phyloP scores from a whole-genome alignment of 2,113 vertebrate genomes.

The Sapayoa aenigma region DNA sequence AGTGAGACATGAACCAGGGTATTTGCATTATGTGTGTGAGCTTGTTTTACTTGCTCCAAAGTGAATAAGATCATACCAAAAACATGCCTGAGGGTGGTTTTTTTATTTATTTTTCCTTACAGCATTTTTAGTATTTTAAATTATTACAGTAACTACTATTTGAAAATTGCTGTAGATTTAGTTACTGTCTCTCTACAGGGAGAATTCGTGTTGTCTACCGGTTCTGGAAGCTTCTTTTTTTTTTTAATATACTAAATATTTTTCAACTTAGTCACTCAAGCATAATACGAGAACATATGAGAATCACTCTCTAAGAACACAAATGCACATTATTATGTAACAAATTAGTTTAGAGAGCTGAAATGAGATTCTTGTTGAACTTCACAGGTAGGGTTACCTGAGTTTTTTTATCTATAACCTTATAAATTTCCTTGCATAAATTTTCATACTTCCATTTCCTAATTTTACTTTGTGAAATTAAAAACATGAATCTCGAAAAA shows the following conservation, averaged over 20 bases:
- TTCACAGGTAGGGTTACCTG: not conserved
- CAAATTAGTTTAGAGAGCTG: constrained; percentile 12
- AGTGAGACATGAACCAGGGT: not conserved
- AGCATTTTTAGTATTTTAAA: constrained; percentile 4
- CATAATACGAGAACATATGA: constrained; percentile 12
- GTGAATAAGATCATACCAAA: constrained; percentile 1
- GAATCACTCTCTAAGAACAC: not conserved
- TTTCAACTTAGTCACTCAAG: constrained; percentile 36
- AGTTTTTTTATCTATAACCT: constrained; percentile 8
- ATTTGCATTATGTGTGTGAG: not conserved
- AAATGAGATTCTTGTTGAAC: not conserved
- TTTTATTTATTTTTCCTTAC: constrained; percentile 11
- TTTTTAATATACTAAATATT: constrained; percentile 29
- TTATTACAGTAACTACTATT: constrained; percentile 6
- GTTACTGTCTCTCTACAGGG: not conserved
- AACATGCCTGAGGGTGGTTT: constrained; percentile 17
- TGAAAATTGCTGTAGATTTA: constrained; percentile 8
- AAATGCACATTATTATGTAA: constrained; percentile 1
- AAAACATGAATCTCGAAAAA: not conserved
- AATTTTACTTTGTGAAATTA: not conserved
- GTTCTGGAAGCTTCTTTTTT: not conserved
- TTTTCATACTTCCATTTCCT: not conserved
- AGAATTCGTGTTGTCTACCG: not conserved
- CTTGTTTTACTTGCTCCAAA: not conserved
- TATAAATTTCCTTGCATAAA: not conserved